Evolutionary conservation across 1,140 invertebrate species (phyloP).

Genomic region (Pissodes strobi): DNA sequence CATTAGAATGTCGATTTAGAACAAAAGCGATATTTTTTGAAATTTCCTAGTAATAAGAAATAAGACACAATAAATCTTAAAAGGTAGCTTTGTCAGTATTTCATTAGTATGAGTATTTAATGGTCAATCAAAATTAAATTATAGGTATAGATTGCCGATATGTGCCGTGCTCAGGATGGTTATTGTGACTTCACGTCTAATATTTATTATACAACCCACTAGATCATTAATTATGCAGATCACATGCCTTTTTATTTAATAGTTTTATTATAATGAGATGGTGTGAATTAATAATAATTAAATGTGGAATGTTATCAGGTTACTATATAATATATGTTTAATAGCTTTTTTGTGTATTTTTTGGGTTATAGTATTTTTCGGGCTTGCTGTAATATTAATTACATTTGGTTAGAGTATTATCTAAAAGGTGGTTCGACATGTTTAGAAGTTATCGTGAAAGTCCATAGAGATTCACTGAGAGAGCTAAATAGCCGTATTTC

Average conservation of each 20-base stretch:
- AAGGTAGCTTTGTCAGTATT: neutral
- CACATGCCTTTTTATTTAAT: constrained; percentile 14
- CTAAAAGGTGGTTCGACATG: no score
- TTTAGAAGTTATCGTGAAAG: no score
- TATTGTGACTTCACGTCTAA: constrained; percentile 7
- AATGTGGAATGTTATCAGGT: neutral
- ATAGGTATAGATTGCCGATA: constrained; percentile 2
- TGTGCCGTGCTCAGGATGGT: constrained; percentile 1
- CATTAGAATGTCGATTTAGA: neutral
- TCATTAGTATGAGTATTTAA: neutral
- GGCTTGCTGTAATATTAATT: no score
- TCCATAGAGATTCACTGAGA: neutral
- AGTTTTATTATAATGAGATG: constrained; percentile 5
- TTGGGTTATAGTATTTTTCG: constrained; percentile 7
- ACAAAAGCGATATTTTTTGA: neutral
- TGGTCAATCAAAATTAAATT: constrained; percentile 1
- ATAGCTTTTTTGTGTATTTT: constrained; percentile 1
- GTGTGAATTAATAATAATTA: constrained; percentile 8
- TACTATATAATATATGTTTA: neutral
- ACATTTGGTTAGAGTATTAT: no score
- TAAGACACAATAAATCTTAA: neutral
- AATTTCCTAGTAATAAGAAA: neutral
- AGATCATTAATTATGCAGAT: constrained; percentile 14
- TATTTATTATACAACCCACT: constrained; percentile 5
- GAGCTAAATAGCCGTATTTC: neutral